Evolutionary conservation across 2,113 vertebrate species (phyloP), one percentile per base, ranked within the genome.

Genomic region (Regulus satrapa): DNA sequence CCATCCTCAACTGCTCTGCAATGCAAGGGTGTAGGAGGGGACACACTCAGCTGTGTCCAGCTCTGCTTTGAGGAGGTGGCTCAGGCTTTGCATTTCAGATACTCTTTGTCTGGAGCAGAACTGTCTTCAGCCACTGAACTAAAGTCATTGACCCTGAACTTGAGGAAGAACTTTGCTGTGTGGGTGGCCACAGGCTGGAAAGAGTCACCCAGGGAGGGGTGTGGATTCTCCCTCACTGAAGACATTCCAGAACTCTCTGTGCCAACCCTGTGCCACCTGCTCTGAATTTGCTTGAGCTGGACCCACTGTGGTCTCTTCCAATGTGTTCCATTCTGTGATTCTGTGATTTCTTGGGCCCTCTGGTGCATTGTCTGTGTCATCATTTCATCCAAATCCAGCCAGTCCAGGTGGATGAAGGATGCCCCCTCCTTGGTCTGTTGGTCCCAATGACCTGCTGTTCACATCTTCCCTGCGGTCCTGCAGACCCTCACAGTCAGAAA

Each of bases 1-100:
- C 29, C 12, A 5, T 36, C 55, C 71, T 54, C 43, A 62, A 2
- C 32, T 18, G 9, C 41, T 40, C 49, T 72, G 8, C 46, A 17
- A 2, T 21, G 16, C 1, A 0, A 12, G 16, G 26, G 1, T 8
- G 3, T 2, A 32, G 62, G 34, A 84, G 46, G 29, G 38, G 25
- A 28, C 45, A 41, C 20, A 43, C 25, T 31, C 61, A 61, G 36
- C 23, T 41, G 24, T 54, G 51, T 28, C 55, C 43, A 28, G 15
- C 36, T 80, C 55, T 45, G 34, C 51, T 87, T 36, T 78, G 32
- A 41, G 48, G 25, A 16, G 15, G 7, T n/a, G 63, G 18, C 40
- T 51, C 48, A 46, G 28, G 36, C 26, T 75, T 46, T 67, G 52
- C 29, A 34, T 63, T 51, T 26, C 52, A 68, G 68, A 28, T 32